Conservation (phyloP, 2,888 invertebrate genomes). For the Hypsopygia costalis region DNA sequence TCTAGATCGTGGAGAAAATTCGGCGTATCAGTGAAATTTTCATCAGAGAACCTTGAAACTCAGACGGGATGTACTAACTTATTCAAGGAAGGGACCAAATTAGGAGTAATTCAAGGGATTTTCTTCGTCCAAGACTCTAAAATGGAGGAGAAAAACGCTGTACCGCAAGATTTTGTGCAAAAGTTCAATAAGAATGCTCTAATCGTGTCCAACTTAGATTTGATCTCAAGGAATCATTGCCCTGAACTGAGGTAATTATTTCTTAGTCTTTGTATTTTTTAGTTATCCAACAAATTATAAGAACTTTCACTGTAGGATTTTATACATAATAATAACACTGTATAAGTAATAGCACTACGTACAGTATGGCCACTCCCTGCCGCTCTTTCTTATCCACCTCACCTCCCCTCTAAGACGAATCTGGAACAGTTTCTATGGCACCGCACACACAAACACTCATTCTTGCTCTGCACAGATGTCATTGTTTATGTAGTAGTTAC, state of each 20-base stretch:
- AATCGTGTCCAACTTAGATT: conserved; percentile 38
- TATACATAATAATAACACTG: too few species aligned
- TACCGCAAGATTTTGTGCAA: conserved; percentile 24
- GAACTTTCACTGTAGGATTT: too few species aligned
- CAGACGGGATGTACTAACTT: conserved; percentile 33
- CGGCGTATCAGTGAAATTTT: conserved; percentile 27
- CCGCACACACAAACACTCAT: too few species aligned
- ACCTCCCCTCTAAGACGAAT: too few species aligned
- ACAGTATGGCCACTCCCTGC: too few species aligned
- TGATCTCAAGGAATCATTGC: conserved; percentile 35
- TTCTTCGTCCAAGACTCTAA: conserved; percentile 32
- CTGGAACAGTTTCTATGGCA: too few species aligned
- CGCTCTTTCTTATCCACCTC: too few species aligned
- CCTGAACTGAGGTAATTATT: conserved; percentile 37
- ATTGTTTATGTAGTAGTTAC: too few species aligned
- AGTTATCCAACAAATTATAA: too few species aligned
- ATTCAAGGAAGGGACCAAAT: conserved; percentile 29
- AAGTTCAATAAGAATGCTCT: conserved; percentile 34
- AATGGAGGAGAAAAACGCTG: conserved; percentile 18
- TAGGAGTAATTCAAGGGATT: conserved; percentile 38
- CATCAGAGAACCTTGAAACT: conserved; percentile 27
- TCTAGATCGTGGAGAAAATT: conserved; percentile 38
- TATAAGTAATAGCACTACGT: too few species aligned
- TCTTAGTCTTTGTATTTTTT: not conserved
- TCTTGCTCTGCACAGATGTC: too few species aligned